Conservation (phyloP, 2,797 vertebrate species). For the Tapirus indicus region DNA sequence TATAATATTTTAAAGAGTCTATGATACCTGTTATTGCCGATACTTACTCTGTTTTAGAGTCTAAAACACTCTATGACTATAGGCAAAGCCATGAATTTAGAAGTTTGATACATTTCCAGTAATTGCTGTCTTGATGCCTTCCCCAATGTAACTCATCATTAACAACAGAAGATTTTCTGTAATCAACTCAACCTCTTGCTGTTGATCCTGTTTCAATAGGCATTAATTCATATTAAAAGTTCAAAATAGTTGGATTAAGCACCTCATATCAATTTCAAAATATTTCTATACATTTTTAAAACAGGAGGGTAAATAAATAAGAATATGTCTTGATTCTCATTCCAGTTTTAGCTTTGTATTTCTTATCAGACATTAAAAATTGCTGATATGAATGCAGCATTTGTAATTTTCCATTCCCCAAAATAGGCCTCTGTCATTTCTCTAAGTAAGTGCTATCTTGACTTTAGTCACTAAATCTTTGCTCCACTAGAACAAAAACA, state of each 20-base stretch:
- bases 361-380: constrained; percentile 17
- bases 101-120: constrained; percentile 37
- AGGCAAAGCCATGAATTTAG: neutral
- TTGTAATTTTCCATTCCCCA: neutral
- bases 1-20: constrained; percentile 6
- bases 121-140: constrained; percentile 45
- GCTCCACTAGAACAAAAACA: constrained; percentile 71
- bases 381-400: neutral
- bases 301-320: constrained; percentile 1
- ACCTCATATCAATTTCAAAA: constrained; percentile 55
- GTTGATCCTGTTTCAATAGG: neutral
- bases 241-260: constrained; percentile 55
- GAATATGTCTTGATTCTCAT: neutral
- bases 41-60: neutral
- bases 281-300: neutral
- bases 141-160: constrained; percentile 62
- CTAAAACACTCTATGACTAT: neutral
- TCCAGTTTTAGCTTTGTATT: neutral
- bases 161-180: constrained; percentile 45
- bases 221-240: constrained; percentile 4
- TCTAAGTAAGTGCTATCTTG: constrained; percentile 55
- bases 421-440: neutral
- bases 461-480: constrained; percentile 48
- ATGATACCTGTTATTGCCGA: neutral
- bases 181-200: neutral